Evolutionary conservation across 2,113 vertebrate genomes (phyloP), one percentile per base, ranked within the genome.

Genomic region (Alligator mississippiensis): DNA sequence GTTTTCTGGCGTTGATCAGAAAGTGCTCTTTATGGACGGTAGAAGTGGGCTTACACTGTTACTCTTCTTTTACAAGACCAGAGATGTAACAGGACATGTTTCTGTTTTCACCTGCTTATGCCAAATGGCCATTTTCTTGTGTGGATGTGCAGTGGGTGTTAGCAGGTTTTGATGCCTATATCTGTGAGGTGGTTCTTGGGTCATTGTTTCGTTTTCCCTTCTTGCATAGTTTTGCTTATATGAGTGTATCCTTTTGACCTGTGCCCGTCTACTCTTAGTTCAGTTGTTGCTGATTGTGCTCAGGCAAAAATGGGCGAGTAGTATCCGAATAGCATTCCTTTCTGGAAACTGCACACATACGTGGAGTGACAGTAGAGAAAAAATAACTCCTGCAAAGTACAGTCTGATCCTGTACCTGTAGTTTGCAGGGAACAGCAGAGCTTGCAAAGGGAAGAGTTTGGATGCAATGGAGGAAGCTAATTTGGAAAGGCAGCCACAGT

Each of bases 231-330:
- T 2, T 1, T 88, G 66, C 54, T 11, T 87, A 87, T 84, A 38
- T 78, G 27, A 30, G 83, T 74, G 34, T 47, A 59, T 47, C 80
- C 76, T 93, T 75, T 24, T 88, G 22, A 77, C 90, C 24, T 80
- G 61, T 22, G 12, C 77, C 78, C 78, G 14, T 77, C 72, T 38
- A 19, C 84, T 38, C n/a, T 87, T 47, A 27, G 55, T 47, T 85
- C 34, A 82, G 47, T 30, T 80, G 92, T 9, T n/a, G 30, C 62
- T 64, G 62, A 28, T 74, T 18, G 68, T 38, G 70, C 70, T 74
- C 34, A 25, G 30, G 30, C 70, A 24, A 47, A 1, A 1, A 18
- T 9, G 9, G 9, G 19, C 1, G n/a, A 22, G 5, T 77, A 18
- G 1, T 81, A 9, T 79, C 72, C 11, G 62, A 34, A 47, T 47